These are phyloP conservation scores for Troides aeacus DNA, from an alignment of 2,888 invertebrate species.

Conservation along the genomic window DNA sequence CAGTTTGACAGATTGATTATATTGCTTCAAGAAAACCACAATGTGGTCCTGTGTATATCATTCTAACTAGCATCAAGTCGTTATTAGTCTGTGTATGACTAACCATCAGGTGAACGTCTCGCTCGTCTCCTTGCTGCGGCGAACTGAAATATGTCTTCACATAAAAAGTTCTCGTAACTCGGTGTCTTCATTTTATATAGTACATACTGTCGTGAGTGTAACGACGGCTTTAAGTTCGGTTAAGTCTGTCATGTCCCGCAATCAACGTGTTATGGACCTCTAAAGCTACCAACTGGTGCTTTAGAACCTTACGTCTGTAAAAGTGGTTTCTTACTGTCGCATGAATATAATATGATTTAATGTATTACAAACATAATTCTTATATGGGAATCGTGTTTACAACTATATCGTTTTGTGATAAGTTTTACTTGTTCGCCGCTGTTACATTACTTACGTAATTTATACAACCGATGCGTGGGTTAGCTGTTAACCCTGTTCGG, in stretches of 20 bases:
- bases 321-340: conserved; percentile 9
- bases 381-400: not conserved
- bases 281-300: not conserved
- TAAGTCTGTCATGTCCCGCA: not conserved
- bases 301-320: conserved; percentile 5
- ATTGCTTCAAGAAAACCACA: no score
- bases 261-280: not conserved
- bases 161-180: not conserved
- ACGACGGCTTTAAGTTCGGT: conserved; percentile 4
- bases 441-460: not conserved
- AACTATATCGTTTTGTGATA: not conserved
- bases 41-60: no score
- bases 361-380: not conserved
- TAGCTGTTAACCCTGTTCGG: not conserved
- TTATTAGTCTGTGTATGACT: no score
- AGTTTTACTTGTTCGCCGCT: not conserved
- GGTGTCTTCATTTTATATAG: not conserved
- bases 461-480: not conserved
- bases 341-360: not conserved
- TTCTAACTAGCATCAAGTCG: no score
- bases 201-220: not conserved
- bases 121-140: no score
- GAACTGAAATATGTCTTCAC: not conserved
- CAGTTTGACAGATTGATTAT: no score
- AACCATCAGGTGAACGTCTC: no score